Conservation (phyloP, 2,888 invertebrate species). For the Arenicola marina region DNA sequence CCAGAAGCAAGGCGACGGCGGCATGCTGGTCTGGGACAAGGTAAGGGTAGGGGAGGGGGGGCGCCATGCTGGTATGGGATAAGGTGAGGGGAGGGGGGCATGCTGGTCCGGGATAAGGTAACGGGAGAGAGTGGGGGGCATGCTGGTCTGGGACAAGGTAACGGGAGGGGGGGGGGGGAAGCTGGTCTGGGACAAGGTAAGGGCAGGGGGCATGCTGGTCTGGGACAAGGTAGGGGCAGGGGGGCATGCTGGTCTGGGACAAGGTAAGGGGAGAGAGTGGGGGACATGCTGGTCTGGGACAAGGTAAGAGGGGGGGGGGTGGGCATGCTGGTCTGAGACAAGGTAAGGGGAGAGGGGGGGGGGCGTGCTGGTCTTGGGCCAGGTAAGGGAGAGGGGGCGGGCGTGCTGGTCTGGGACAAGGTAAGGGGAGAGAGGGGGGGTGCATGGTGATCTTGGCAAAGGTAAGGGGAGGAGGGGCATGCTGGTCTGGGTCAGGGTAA, state of each 20-base stretch:
- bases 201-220: conserved; percentile 73
- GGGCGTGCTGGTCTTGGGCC: conserved; percentile 91
- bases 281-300: conserved; percentile 91
- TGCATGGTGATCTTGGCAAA: no score
- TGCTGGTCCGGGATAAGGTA: conserved; percentile 91
- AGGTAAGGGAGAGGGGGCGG: conserved; percentile 65
- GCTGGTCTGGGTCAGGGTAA: no score
- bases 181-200: conserved; percentile 86
- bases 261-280: conserved; percentile 66
- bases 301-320: no score
- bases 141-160: no score
- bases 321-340: no score
- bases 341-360: conserved; percentile 62
- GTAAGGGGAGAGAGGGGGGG: conserved; percentile 65
- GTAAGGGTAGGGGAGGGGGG: no score
- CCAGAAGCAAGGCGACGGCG: conserved; percentile 64
- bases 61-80: no score
- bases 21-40: conserved; percentile 93
- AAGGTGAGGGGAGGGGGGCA: conserved; percentile 66
- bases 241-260: no score
- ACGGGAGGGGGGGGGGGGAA: conserved; percentile 69
- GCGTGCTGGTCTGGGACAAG: conserved; percentile 90
- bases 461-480: no score
- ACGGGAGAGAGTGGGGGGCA: no score
- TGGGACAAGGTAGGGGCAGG: conserved; percentile 95